Percentiles rank a stretch among this genome's conserved stretches.
Conservation (phyloP, 2,797 vertebrate genomes). For the Spea hammondii region DNA sequence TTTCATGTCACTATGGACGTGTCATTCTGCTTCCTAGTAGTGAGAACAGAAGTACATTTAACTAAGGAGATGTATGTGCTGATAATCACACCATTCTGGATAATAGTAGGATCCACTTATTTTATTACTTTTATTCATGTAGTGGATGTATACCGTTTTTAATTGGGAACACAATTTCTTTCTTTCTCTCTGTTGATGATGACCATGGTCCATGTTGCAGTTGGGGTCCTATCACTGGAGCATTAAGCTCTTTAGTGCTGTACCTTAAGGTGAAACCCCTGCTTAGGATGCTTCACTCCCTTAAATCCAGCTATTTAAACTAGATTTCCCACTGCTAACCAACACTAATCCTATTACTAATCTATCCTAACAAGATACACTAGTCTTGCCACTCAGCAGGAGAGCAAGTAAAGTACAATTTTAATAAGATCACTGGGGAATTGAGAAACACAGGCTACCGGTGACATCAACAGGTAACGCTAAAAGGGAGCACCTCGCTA, state of each 20-base stretch:
- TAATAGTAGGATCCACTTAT: too few relatives aligned
- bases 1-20: too few relatives aligned
- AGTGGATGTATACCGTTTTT: too few relatives aligned
- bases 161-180: too few relatives aligned
- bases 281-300: background rate
- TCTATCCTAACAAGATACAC: constrained; percentile 2
- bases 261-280: background rate
- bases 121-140: too few relatives aligned
- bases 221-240: background rate
- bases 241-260: background rate
- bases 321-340: constrained; percentile 15
- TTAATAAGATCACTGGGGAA: constrained; percentile 21
- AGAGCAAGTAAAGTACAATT: constrained; percentile 2
- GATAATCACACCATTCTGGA: too few relatives aligned
- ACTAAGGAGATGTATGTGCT: too few relatives aligned
- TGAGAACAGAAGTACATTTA: too few relatives aligned
- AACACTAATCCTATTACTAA: constrained; percentile 31
- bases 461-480: constrained; percentile 4
- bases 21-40: too few relatives aligned
- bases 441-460: background rate
- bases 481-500: background rate
- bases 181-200: too few relatives aligned
- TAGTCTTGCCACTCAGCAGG: constrained; percentile 2
- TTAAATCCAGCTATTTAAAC: constrained; percentile 3
- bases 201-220: too few relatives aligned